Conservation (phyloP, 2,797 vertebrate genomes). For the Falco cherrug region DNA sequence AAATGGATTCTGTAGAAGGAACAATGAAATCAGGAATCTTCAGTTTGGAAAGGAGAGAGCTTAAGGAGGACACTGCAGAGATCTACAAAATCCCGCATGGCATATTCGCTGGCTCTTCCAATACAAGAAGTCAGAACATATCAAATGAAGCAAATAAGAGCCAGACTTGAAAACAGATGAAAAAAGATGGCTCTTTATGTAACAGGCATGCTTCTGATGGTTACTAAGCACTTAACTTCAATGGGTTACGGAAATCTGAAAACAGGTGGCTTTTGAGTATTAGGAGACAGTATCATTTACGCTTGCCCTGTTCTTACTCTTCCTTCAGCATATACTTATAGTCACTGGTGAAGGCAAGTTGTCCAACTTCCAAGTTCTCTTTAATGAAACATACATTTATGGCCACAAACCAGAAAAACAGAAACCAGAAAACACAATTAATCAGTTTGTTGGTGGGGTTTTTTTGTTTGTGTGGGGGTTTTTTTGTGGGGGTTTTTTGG, state of each 20-base stretch:
- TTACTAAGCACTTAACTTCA: neutral
- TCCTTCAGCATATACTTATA: neutral
- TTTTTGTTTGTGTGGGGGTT: too few relatives aligned
- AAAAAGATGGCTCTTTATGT: neutral
- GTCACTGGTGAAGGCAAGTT: neutral
- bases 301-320: neutral
- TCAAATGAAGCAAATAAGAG: neutral
- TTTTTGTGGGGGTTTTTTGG: too few relatives aligned
- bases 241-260: neutral
- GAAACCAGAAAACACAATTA: neutral
- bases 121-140: neutral
- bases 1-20: neutral
- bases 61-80: neutral
- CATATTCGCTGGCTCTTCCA: neutral
- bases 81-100: neutral
- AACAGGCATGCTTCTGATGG: neutral
- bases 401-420: neutral
- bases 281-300: neutral
- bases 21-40: neutral
- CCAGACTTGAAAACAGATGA: neutral
- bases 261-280: neutral
- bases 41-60: neutral
- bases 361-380: rapidly evolving
- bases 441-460: too few relatives aligned
- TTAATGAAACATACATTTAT: neutral